Conservation (phyloP, 2,113 vertebrate genomes). For the Cygnus atratus region DNA sequence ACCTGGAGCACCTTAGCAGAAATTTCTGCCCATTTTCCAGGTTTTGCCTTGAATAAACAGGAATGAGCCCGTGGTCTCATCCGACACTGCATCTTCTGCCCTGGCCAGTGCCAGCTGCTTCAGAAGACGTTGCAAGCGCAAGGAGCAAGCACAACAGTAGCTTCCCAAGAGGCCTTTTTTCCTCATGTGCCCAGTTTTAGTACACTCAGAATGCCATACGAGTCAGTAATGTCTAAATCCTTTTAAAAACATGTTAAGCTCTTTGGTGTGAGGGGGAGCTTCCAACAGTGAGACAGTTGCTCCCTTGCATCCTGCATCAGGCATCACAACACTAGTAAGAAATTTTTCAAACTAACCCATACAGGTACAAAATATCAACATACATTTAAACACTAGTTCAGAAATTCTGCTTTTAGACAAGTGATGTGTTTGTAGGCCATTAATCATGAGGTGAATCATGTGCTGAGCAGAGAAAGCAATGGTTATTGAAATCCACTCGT, state of each 20-base stretch:
- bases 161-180: not conserved
- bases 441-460: not conserved
- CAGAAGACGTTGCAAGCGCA: not conserved
- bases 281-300: not conserved
- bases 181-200: not conserved
- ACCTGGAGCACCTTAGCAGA: not conserved
- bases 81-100: not conserved
- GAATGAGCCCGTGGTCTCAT: not conserved
- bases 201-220: not conserved
- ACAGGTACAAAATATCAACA: not conserved
- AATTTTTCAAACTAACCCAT: no score
- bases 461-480: not conserved
- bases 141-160: not conserved
- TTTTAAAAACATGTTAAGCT: not conserved
- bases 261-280: not conserved
- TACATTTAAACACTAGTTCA: not conserved
- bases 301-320: not conserved
- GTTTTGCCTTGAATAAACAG: not conserved
- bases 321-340: not conserved
- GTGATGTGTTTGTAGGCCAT: fast-evolving
- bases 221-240: not conserved
- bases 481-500: not conserved
- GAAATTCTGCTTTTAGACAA: not conserved
- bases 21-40: not conserved
- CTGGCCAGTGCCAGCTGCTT: not conserved